phyloP scores from a whole-genome alignment of 1,140 invertebrate species.

The Psix sp. region DNA sequence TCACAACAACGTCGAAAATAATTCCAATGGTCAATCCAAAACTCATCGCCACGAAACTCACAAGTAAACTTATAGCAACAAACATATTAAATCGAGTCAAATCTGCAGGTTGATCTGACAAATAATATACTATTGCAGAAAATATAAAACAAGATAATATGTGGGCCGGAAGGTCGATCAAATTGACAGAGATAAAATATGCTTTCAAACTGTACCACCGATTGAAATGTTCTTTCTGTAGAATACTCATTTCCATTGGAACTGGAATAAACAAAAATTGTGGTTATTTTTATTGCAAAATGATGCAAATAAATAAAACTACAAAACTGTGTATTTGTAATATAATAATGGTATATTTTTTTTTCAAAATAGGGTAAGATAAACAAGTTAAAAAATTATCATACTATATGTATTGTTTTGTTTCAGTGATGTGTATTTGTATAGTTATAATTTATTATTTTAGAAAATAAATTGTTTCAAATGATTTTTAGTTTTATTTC shows the following conservation, averaged over 20 bases:
- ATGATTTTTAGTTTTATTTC: too few relatives aligned
- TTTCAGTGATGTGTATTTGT: too few relatives aligned
- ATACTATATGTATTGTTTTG: too few relatives aligned
- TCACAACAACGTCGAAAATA: conserved; percentile 87
- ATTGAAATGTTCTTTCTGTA: conserved; percentile 96
- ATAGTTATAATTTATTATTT: too few relatives aligned
- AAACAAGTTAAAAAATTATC: too few relatives aligned
- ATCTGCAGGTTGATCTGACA: conserved; percentile 91
- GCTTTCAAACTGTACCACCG: conserved; percentile 97
- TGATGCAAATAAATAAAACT: too few relatives aligned
- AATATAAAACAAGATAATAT: conserved; percentile 88
- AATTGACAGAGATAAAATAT: conserved; percentile 91
- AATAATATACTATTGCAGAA: conserved; percentile 88
- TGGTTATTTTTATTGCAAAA: not conserved
- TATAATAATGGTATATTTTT: too few relatives aligned
- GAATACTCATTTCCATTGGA: conserved; percentile 92
- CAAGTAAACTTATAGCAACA: conserved; percentile 85
- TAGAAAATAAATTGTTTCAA: too few relatives aligned
- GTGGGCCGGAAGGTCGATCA: conserved; percentile 88
- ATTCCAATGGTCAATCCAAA: conserved; percentile 92
- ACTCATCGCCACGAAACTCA: conserved; percentile 92
- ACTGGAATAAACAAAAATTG: conserved; percentile 74
- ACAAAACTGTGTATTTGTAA: too few relatives aligned
- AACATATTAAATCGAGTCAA: conserved; percentile 88
- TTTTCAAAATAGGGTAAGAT: too few relatives aligned